Evolutionary conservation across 2,797 vertebrate species (phyloP).

Genomic region (Lateolabrax maculatus): DNA sequence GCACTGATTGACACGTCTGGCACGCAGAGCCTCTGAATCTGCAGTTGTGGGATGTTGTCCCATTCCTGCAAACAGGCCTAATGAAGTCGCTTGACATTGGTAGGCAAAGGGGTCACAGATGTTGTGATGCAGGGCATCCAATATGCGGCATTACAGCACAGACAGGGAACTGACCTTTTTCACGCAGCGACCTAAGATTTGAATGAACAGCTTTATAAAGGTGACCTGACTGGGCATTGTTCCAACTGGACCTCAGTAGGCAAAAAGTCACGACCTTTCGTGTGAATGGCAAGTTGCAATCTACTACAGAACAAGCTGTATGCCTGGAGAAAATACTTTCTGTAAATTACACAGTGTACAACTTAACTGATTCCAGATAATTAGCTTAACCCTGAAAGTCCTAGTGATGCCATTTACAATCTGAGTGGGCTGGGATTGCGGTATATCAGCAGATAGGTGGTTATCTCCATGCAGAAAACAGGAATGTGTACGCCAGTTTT

Average conservation of each 20-base stretch:
- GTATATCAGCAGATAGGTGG: conserved; percentile 40
- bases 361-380: conserved; percentile 1
- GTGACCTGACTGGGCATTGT: conserved; percentile 47
- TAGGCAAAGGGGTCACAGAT: conserved; percentile 51
- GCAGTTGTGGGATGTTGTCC: conserved; percentile 31
- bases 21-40: conserved; percentile 21
- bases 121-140: conserved; percentile 45
- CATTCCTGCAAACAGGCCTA: conserved; percentile 31
- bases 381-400: conserved; percentile 14
- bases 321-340: conserved; percentile 19
- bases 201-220: conserved; percentile 50
- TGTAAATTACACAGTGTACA: conserved; percentile 8
- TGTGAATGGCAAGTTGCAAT: conserved; percentile 18
- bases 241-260: conserved; percentile 29
- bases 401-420: conserved; percentile 32
- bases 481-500: conserved; percentile 38
- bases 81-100: conserved; percentile 41
- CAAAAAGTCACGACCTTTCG: conserved; percentile 29
- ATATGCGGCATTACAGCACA: conserved; percentile 32
- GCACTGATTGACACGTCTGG: conserved; percentile 33
- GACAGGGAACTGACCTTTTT: conserved; percentile 43
- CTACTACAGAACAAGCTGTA: conserved; percentile 1
- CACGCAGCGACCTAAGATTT: conserved; percentile 28
- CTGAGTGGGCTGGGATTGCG: conserved; percentile 21
- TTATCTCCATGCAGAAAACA: conserved; percentile 47